Evolutionary conservation across 2,888 invertebrate genomes (phyloP).

Genomic region (Hemaris fuciformis): DNA sequence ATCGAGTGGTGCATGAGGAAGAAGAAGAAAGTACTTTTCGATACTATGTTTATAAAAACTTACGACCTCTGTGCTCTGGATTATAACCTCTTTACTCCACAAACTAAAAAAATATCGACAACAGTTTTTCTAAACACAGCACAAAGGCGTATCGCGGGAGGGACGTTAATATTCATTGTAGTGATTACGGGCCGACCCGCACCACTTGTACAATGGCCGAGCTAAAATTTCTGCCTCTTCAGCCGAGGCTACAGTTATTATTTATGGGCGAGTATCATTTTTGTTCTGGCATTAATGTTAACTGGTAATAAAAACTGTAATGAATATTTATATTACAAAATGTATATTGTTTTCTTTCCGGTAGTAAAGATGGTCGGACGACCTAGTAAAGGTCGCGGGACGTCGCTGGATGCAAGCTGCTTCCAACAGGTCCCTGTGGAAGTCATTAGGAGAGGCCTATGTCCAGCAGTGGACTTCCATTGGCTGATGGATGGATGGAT

Average conservation of each 20-base stretch:
- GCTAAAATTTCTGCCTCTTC: constrained; percentile 36
- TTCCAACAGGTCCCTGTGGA: too few species aligned
- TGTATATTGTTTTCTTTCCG: too few species aligned
- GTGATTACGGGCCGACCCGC: constrained; percentile 40
- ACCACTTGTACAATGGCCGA: constrained; percentile 14
- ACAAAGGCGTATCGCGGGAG: constrained; percentile 13
- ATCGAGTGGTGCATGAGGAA: too few species aligned
- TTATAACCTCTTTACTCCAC: not conserved
- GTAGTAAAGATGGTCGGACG: too few species aligned
- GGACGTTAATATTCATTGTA: constrained; percentile 57
- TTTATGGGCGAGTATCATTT: constrained; percentile 49
- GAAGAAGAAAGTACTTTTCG: too few species aligned
- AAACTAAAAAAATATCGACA: not conserved
- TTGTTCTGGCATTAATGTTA: constrained; percentile 18
- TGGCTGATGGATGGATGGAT: too few species aligned
- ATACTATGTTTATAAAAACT: too few species aligned
- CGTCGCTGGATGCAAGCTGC: too few species aligned
- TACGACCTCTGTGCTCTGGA: too few species aligned
- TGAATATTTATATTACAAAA: not conserved
- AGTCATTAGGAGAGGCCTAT: too few species aligned
- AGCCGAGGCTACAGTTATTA: constrained; percentile 39
- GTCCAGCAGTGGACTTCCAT: too few species aligned
- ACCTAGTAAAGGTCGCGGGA: too few species aligned
- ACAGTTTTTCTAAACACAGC: not conserved
- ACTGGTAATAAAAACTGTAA: not conserved